Base-by-base conservation (phyloP, 2,113 vertebrate species). In the Dipodomys ordii region DNA sequence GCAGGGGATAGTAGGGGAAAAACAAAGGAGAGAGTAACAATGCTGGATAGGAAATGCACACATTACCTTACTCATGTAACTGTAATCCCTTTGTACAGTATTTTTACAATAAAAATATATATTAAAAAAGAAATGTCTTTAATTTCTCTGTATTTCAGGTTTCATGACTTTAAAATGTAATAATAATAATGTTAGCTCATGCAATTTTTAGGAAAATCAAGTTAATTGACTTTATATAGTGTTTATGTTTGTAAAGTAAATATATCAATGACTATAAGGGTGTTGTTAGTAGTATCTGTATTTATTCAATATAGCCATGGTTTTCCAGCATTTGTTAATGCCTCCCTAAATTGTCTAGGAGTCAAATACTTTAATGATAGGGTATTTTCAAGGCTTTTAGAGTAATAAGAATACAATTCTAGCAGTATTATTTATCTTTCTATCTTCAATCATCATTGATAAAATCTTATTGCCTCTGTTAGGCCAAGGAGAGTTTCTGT, bases 231-330 rank as follows among this genome's bases (percentile, higher is more conserved):
- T 68, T 81, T 90, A 18, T 22, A 53, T 82, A 71, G 15, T 62
- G 10, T 5, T 91, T 78, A 15, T 44, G 25, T 82, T 80, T 87
- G 12, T 84, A 73, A 83, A 81, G 57, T 62, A 89, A 90, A 72
- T 44, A 20, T 78, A 25, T 39, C 30, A 72, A 57, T 6, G 74
- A 27, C 30, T 90, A 15, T 28, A 78, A 30, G 82, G 78, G 73
- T 87, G 30, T 72, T 28, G 2, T 88, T 85, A 73, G 27, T 67
- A 64, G 3, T 69, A 68, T 20, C 49, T 88, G 57, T 5, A 28
- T 35, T 84, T 87, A 87, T 30, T 89, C 39, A 44, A 2, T 19
- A 35, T 65, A 12, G 0, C 0, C 9, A 2, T 2, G 19, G 83
- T 20, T 83, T 87, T 77, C 65, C 80, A 28, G 0, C 39, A 25